Conservation (phyloP, 2,888 invertebrate species). For the Cephus rjabovi region DNA sequence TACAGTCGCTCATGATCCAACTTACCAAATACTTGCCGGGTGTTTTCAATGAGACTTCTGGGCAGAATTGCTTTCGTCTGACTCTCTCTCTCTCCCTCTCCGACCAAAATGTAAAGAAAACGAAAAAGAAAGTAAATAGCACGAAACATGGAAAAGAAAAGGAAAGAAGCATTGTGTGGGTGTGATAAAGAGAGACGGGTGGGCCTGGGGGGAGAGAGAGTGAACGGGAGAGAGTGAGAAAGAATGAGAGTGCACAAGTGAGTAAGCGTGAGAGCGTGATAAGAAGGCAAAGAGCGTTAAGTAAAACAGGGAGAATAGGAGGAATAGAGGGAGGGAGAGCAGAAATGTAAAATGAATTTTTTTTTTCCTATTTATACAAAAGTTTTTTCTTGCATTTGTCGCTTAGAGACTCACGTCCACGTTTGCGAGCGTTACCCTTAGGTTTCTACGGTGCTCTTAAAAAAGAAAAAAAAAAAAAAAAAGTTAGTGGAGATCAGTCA, state of each 20-base stretch:
- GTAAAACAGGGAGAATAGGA: background rate
- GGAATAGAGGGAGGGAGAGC: background rate
- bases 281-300: background rate
- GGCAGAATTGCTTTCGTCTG: background rate
- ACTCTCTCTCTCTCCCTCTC: conserved; percentile 2
- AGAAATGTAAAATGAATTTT: background rate
- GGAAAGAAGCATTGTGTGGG: background rate
- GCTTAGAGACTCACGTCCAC: background rate
- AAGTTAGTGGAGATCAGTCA: background rate
- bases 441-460: background rate
- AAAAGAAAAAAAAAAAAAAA: too few relatives aligned
- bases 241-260: background rate
- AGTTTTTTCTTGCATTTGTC: background rate
- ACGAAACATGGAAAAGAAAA: background rate
- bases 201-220: background rate
- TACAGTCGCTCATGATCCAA: conserved; percentile 21
- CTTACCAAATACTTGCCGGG: conserved; percentile 25
- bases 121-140: too few relatives aligned
- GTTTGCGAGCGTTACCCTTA: background rate
- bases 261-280: background rate
- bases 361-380: background rate
- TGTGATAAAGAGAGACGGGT: background rate
- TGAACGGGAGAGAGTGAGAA: background rate
- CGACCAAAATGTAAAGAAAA: background rate
- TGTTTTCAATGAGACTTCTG: conserved; percentile 9